A percentile compares a stretch with the other conserved stretches of the same genome.
These are phyloP conservation scores for Ostrea denselamellosa DNA, from an alignment of 1,140 invertebrate genomes.

Conservation along the genomic window DNA sequence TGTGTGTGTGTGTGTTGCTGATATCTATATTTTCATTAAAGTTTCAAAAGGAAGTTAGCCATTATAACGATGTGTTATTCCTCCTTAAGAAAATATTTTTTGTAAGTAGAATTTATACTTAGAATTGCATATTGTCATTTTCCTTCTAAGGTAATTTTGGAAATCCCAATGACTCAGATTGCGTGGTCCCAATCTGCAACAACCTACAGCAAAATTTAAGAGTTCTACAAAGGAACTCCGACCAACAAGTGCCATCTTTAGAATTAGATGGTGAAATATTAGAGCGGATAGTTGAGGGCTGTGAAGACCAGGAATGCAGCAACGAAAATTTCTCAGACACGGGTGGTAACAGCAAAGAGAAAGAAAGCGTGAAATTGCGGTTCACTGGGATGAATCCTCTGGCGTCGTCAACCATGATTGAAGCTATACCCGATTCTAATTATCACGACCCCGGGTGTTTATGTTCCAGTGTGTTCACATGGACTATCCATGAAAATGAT, in stretches of 20 bases:
- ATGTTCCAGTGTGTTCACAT: background rate
- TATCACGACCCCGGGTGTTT: background rate
- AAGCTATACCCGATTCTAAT: background rate
- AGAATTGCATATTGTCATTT: no score
- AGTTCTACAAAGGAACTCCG: background rate
- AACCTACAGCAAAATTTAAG: no score
- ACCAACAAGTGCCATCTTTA: conserved; percentile 9
- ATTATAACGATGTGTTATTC: no score
- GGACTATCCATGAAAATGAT: background rate
- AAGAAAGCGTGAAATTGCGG: background rate
- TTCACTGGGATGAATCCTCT: background rate
- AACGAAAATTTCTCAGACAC: no score
- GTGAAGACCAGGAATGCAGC: background rate
- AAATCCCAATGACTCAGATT: no score
- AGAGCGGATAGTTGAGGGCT: conserved; percentile 13
- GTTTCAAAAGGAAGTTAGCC: no score
- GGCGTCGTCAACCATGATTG: conserved; percentile 12
- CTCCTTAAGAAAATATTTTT: no score
- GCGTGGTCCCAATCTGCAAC: no score
- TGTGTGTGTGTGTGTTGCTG: no score
- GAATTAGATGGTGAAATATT: conserved; percentile 22
- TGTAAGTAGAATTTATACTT: no score
- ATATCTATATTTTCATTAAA: no score
- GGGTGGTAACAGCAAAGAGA: background rate
- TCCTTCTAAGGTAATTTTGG: no score